Evolutionary conservation across 2,888 invertebrate species (phyloP), one percentile per base, ranked within the genome.

Genomic region (Amblyjoppa fuscipennis): DNA sequence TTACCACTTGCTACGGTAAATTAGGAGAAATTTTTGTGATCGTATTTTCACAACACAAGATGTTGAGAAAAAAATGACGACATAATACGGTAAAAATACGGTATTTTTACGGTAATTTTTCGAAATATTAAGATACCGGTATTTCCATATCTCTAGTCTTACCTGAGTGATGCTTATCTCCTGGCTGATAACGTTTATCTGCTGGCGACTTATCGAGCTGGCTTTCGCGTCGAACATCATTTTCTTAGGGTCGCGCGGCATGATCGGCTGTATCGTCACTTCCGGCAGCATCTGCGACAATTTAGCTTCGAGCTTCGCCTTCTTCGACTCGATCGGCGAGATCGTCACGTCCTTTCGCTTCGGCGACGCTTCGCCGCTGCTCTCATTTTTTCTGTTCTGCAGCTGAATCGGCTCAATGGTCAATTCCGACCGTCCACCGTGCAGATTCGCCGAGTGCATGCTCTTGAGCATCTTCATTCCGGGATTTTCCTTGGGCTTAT

Each of bases 141-240:
- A 49, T 49, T 49, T 49, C 9, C 16, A 13, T 3, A 49, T 49
- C 1, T 4, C 13, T 4, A 34, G 74, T 80, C 89, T 87, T 7
- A 93, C 92, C 79, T 93, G 93, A 1, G 93, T 93, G 87, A 94
- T 94, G 88, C 93, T 93, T 74, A 94, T 93, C 81, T 94, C 94
- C 77, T 93, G 93, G 56, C 91, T 92, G 25, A 93, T 91, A 3
- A 93, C 92, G 69, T 92, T 92, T 90, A 93, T 93, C 71, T 92
- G 92, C 34, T 93, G 91, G 64, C 90, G 90, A 79, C 91, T 93
- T 9, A 92, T 91, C 2, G 87, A 81, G 64, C 89, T 90, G 9
- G 81, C 85, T 51, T 91, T 91, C 3, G 90, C 83, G 45, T 93
- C 91, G 9, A 92, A 89, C 11, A 90, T 25, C 7, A 91, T 85